Percentiles rank a stretch among this genome's conserved stretches.
phyloP scores from a whole-genome alignment of 2,888 invertebrate species.

The Volucella bombylans region DNA sequence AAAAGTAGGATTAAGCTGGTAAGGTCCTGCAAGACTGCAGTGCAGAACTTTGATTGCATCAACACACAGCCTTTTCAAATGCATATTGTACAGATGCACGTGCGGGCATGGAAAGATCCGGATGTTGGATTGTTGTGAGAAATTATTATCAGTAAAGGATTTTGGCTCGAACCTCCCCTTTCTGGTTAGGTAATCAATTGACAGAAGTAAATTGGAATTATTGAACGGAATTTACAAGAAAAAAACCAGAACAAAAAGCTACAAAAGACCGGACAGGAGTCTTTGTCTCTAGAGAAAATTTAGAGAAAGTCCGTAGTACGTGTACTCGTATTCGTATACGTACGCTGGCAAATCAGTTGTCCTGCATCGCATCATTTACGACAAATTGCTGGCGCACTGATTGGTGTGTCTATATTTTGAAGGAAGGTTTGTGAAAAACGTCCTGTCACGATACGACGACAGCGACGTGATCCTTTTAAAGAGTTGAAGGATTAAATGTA shows the following conservation, averaged over 20 bases:
- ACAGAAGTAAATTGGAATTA: slow-evolving; percentile 49
- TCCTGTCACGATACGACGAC: slow-evolving; percentile 19
- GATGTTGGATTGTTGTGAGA: too few species aligned
- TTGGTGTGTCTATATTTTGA: too few species aligned
- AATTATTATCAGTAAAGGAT: slow-evolving; percentile 27
- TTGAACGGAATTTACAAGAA: slow-evolving; percentile 34
- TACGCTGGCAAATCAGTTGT: slow-evolving; percentile 36
- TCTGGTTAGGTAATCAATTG: slow-evolving; percentile 45
- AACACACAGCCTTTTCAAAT: not conserved
- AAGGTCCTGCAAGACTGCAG: slow-evolving; percentile 45
- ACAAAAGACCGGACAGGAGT: too few species aligned
- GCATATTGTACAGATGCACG: not conserved
- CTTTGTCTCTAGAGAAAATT: too few species aligned
- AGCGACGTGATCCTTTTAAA: slow-evolving; percentile 65
- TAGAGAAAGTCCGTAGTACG: too few species aligned
- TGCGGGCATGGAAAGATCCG: not conserved
- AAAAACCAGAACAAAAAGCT: not conserved
- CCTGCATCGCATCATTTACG: slow-evolving; percentile 57
- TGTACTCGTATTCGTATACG: not conserved
- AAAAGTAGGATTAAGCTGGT: slow-evolving; percentile 42
- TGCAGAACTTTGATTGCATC: slow-evolving; percentile 48
- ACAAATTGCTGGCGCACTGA: slow-evolving; percentile 39
- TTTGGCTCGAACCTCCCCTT: not conserved
- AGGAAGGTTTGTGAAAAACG: slow-evolving; percentile 42
- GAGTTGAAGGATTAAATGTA: slow-evolving; percentile 57